Base-by-base conservation (phyloP, 92 coral and sea anemone genomes). In the Galaxea fascicularis region DNA sequence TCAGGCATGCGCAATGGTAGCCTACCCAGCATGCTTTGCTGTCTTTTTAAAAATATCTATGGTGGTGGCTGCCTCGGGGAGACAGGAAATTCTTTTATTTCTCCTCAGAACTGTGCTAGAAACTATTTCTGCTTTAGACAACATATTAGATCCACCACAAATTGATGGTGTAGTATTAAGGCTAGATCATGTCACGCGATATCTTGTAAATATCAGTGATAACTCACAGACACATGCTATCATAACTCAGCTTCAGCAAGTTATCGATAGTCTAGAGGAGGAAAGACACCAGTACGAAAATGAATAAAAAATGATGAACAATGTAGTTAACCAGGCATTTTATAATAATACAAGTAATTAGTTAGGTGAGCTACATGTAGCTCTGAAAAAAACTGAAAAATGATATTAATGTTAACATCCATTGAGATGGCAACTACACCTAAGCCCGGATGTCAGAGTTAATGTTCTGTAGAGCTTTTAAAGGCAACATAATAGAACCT, bases 81-180 rank as follows among this genome's bases (percentile, higher is more conserved):
- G 84, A 77, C 71, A 90, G 68, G 80, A 78, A 81, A 72, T 85
- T 78, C 79, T 60, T 88, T 88, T 88, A 76, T 89, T 86, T 89
- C 90, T 85, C 87, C 76, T 72, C 78, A 62, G 86, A 89, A 60
- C 90, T 79, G 87, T 86, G n/a, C 60, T 79, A 76, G 87, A 89
- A 89, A 79, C 90, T 80, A 85, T 89, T 76, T 82, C 74, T 80
- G 66, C 56, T 73, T 85, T 89, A 85, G 87, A 89, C 73, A 89
- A 89, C 88, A 78, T 89, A 86, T 39, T 71, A 78, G 86, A 89
- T 85, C 89, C 89, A 60, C 78, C 90, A 45, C 90, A 86, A 58
- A 85, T 85, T 59, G 93, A 85, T 85, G 73, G 85, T 52, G 69
- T 65, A 67, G 83, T 77, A 67, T 83, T 89, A 71, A 83, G 85